Evolutionary conservation across 92 coral and sea anemone genomes (phyloP).

Genomic region (Pocillopora grandis): DNA sequence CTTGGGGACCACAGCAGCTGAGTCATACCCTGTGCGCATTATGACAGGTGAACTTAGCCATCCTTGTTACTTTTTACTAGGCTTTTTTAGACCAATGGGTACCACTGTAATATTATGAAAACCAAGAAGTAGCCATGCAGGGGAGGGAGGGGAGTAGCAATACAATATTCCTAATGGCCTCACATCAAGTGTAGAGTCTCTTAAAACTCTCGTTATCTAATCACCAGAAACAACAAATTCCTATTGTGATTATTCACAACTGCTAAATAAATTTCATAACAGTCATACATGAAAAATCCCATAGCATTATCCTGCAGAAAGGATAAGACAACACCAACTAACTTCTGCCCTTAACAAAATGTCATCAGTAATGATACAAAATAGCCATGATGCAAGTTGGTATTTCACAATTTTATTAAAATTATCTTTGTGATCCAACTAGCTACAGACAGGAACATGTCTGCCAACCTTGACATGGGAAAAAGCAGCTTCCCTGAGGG

Average conservation of each 20-base stretch:
- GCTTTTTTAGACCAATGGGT: background rate
- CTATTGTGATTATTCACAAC: too few species aligned
- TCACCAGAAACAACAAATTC: too few species aligned
- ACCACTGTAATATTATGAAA: background rate
- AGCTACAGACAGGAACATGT: constrained; percentile 44
- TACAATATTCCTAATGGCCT: too few species aligned
- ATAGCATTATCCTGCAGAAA: too few species aligned
- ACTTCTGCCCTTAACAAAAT: too few species aligned
- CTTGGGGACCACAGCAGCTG: constrained; percentile 69
- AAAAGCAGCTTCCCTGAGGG: constrained; percentile 94
- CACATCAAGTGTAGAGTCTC: too few species aligned
- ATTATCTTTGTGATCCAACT: background rate
- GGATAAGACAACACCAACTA: too few species aligned
- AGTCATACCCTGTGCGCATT: constrained; percentile 53
- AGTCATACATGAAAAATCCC: too few species aligned
- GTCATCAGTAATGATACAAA: too few species aligned
- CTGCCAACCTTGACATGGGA: constrained; percentile 78
- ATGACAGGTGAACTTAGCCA: background rate
- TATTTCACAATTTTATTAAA: background rate
- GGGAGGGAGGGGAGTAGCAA: background rate
- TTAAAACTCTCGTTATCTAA: too few species aligned
- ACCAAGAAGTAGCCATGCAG: background rate
- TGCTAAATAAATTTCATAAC: too few species aligned
- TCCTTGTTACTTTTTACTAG: background rate
- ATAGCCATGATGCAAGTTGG: too few species aligned